Conservation (phyloP, 2,797 vertebrate genomes). For the Onychomys arenicola region DNA sequence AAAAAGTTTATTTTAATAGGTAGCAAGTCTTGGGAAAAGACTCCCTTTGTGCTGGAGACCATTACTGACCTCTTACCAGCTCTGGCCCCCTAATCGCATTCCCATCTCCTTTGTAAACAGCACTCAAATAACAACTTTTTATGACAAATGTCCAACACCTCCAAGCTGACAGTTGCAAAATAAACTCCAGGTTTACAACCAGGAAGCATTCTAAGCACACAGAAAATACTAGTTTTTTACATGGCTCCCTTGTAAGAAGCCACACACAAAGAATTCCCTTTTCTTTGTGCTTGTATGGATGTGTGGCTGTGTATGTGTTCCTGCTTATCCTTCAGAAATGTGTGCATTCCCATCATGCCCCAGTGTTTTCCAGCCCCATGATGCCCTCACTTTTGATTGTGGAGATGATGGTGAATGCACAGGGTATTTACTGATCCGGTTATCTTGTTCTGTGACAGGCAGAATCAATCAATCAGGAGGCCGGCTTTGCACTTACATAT, state of each 20-base stretch:
- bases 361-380: slow-evolving; percentile 87
- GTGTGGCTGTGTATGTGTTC: background rate
- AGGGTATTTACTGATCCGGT: slow-evolving; percentile 97
- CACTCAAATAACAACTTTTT: slow-evolving; percentile 75
- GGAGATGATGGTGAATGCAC: slow-evolving; percentile 90
- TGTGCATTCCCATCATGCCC: slow-evolving; percentile 90
- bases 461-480: slow-evolving; percentile 97
- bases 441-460: slow-evolving; percentile 98
- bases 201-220: slow-evolving; percentile 74
- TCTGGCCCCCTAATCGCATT: slow-evolving; percentile 67
- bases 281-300: slow-evolving; percentile 22
- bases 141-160: slow-evolving; percentile 81
- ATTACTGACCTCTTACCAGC: slow-evolving; percentile 59
- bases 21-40: slow-evolving; percentile 76
- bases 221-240: slow-evolving; percentile 81
- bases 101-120: slow-evolving; percentile 76
- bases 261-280: slow-evolving; percentile 81
- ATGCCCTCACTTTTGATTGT: slow-evolving; percentile 90
- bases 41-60: slow-evolving; percentile 68
- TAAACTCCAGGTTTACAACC: slow-evolving; percentile 77
- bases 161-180: slow-evolving; percentile 80
- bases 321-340: slow-evolving; percentile 86
- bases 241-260: slow-evolving; percentile 77
- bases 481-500: slow-evolving; percentile 90
- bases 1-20: slow-evolving; percentile 80